Evolutionary conservation across 2,797 vertebrate genomes (phyloP).

Genomic region (Lateolabrax maculatus): DNA sequence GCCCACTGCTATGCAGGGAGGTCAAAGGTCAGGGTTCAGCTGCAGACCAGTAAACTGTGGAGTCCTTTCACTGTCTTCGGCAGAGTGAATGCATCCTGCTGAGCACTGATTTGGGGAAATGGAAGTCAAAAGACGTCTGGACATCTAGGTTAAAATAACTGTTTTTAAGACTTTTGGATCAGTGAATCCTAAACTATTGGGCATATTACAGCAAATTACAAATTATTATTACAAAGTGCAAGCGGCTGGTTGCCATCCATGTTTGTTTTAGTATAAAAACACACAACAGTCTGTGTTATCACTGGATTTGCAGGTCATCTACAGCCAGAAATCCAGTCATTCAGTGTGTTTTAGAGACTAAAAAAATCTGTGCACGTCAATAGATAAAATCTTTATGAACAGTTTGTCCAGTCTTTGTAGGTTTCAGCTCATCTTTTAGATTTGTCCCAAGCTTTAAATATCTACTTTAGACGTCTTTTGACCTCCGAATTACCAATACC

Average conservation of each 20-base stretch:
- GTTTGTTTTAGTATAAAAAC: not conserved
- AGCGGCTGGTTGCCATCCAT: not conserved
- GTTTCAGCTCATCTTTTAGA: not conserved
- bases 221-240: too few relatives aligned
- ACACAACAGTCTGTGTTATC: not conserved
- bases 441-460: not conserved
- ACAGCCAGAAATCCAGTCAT: not conserved
- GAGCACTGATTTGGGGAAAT: not conserved
- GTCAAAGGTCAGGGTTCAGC: conserved; percentile 34
- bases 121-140: not conserved
- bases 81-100: not conserved
- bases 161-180: not conserved
- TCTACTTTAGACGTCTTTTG: not conserved
- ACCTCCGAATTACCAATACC: not conserved
- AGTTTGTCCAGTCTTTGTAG: not conserved
- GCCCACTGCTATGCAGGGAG: not conserved
- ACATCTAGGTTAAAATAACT: not conserved
- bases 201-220: too few relatives aligned
- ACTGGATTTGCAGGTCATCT: not conserved
- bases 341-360: not conserved
- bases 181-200: not conserved
- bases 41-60: not conserved
- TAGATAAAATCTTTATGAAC: too few relatives aligned
- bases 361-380: too few relatives aligned
- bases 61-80: not conserved